Base-by-base conservation (phyloP, 1,140 invertebrate species). In the Adelges cooleyi region DNA sequence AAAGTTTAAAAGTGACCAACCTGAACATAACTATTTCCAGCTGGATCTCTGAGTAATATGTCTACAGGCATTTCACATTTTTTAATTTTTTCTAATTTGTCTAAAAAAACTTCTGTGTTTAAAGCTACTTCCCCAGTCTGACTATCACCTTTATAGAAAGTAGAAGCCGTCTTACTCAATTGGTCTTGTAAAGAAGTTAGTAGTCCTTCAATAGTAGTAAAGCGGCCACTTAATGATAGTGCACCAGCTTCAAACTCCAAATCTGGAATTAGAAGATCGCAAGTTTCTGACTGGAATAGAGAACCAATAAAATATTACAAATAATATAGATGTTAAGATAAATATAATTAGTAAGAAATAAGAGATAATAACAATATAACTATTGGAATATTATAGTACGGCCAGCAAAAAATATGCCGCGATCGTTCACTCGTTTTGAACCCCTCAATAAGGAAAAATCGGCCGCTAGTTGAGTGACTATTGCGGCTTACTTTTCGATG, bases 11-110 rank as follows among this genome's bases (percentile, higher is more conserved):
- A 33, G 11, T 6, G 5, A 66, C 66, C 65, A 71, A 85, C 90
- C 79, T 97, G 92, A 42, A 98, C 77, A 74, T 96, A 98, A 71
- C 92, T 96, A 76, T 98, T 98, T 13, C 96, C 96, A 38, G 95
- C 90, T 13, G 95, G 92, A 79, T 99, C 96, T 76, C 98, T 91
- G 46, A 99, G 74, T 17, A 97, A 75, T 3, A 99, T 69, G 1
- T 89, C 94, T 40, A 86, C 77, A 4, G 78, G 53, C n/a, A 75
- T 74, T 69, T 83, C 77, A 0, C 85, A 80, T 17, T 81, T 77
- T 17, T 92, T 73, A 9, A 94, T 81, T 54, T 84, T 73, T 59
- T 90, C 80, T 25, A 95, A 77, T 69, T 85, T 80, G 0, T 75
- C 71, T 17, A 87, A 76, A 73, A 96, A 92, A 17, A 74, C 70